phyloP scores from a whole-genome alignment of 2,797 vertebrate species.

The Bucorvus abyssinicus region DNA sequence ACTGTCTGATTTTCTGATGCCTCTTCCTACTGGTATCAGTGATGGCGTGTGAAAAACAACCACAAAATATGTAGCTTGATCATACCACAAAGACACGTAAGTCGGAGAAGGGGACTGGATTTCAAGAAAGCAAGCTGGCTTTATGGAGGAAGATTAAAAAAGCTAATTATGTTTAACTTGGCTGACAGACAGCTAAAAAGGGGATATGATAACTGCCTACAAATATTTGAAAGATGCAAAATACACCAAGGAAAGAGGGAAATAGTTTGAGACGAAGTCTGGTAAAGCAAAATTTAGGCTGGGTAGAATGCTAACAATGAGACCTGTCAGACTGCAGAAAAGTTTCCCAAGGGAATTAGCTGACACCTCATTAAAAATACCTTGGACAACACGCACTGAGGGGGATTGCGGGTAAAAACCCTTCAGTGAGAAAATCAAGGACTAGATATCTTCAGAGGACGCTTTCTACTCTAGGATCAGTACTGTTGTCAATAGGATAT shows the following conservation, averaged over 20 bases:
- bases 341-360: constrained; percentile 27
- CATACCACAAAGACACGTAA: constrained; percentile 45
- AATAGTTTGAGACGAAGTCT: constrained; percentile 37
- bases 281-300: constrained; percentile 11
- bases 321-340: constrained; percentile 34
- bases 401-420: neutral
- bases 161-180: constrained; percentile 66
- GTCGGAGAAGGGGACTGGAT: constrained; percentile 29
- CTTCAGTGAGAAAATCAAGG: neutral
- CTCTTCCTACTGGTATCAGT: constrained; percentile 14
- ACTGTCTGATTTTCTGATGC: constrained; percentile 4
- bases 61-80: constrained; percentile 49
- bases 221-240: constrained; percentile 65
- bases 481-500: neutral
- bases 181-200: constrained; percentile 40
- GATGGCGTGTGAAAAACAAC: constrained; percentile 37
- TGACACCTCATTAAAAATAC: constrained; percentile 46
- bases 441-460: neutral
- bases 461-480: neutral
- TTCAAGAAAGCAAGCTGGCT: constrained; percentile 54
- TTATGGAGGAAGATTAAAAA: constrained; percentile 62
- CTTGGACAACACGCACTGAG: neutral
- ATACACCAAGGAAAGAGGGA: constrained; percentile 39
- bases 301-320: constrained; percentile 51
- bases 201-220: constrained; percentile 59